Conservation (phyloP, 2,113 vertebrate genomes). For the Setophaga kirtlandii region DNA sequence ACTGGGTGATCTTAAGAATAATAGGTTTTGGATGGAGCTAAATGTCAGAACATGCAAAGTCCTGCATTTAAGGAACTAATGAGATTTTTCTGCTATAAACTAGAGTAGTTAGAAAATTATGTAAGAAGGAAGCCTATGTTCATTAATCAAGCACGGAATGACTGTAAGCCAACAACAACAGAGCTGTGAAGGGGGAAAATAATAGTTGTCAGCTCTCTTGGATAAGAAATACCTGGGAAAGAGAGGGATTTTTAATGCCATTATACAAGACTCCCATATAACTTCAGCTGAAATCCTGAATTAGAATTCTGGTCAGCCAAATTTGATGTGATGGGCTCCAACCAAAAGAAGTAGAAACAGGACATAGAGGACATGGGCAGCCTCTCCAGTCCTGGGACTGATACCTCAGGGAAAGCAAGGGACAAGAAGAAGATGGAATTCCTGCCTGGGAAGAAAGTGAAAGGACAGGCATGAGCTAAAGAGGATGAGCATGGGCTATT, state of each 20-base stretch:
- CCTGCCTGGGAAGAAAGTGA: background rate
- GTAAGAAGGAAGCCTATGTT: background rate
- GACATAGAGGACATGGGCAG: fast-evolving
- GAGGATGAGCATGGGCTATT: background rate
- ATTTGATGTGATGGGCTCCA: background rate
- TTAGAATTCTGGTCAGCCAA: background rate
- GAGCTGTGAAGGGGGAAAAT: background rate
- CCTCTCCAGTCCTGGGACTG: background rate
- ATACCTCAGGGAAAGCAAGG: background rate
- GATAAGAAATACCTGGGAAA: background rate
- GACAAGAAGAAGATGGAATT: background rate
- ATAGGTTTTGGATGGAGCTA: background rate
- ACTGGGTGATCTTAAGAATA: background rate
- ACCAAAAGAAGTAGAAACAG: background rate
- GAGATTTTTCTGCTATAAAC: background rate
- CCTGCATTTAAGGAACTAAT: background rate
- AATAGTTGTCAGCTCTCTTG: background rate
- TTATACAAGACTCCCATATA: background rate
- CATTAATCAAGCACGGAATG: background rate
- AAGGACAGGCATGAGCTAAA: background rate
- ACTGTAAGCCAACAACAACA: background rate
- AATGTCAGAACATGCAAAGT: background rate
- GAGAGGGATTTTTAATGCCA: background rate
- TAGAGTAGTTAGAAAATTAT: background rate
- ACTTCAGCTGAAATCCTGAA: background rate